phyloP scores from a whole-genome alignment of 2,888 invertebrate genomes.

The Troides aeacus region DNA sequence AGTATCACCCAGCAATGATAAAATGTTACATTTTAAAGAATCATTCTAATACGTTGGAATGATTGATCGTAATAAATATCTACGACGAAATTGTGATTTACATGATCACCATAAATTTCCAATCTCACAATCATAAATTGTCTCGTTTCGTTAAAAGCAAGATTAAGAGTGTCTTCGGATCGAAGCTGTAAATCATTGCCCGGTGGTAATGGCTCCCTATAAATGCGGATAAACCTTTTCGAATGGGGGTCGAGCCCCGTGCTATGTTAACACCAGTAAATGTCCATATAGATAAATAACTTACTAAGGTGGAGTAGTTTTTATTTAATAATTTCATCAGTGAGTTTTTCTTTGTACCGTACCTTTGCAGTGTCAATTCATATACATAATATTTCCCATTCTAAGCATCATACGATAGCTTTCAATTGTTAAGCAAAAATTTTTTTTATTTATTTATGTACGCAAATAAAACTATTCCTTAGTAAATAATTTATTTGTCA shows the following conservation, averaged over 20 bases:
- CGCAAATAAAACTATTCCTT: too few species aligned
- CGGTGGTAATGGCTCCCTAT: conserved; percentile 30
- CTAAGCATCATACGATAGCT: too few species aligned
- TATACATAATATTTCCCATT: too few species aligned
- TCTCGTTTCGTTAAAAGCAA: conserved; percentile 31
- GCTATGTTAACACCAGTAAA: background rate
- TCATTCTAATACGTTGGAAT: background rate
- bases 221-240: conserved; percentile 28
- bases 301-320: background rate
- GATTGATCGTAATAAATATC: conserved; percentile 10
- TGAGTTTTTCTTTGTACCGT: too few species aligned
- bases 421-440: too few species aligned
- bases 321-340: background rate
- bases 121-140: conserved; percentile 33
- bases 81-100: conserved; percentile 37
- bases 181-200: conserved; percentile 32
- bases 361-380: too few species aligned
- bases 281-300: background rate
- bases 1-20: too few species aligned
- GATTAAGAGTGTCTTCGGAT: conserved; percentile 32
- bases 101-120: conserved; percentile 33
- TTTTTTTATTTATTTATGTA: too few species aligned
- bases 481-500: too few species aligned
- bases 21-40: background rate
- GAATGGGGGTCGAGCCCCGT: conserved; percentile 8